Percentiles rank a stretch among this genome's conserved stretches.
phyloP scores from a whole-genome alignment of 2,888 invertebrate genomes.

The Dynastes grantii region DNA sequence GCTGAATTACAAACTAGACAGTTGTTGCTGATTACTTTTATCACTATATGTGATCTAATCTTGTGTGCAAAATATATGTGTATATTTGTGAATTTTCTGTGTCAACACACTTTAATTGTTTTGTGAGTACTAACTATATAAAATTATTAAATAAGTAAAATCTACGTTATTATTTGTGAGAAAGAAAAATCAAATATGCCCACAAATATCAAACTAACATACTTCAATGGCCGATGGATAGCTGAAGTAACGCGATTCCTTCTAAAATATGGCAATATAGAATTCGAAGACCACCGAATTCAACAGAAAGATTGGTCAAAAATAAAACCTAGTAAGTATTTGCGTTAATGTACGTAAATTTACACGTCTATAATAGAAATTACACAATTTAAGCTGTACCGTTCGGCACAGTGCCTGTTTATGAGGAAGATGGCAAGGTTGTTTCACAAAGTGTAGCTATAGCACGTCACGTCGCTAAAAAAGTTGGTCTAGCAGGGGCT shows the following conservation, averaged over 20 bases:
- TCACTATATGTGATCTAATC: too few species aligned
- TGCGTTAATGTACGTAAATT: background rate
- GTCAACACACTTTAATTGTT: too few species aligned
- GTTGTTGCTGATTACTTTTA: too few species aligned
- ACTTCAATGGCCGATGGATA: constrained; percentile 74
- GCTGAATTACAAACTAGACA: too few species aligned
- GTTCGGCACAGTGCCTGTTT: constrained; percentile 76
- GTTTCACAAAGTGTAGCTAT: constrained; percentile 76
- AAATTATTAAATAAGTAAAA: too few species aligned
- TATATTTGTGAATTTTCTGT: too few species aligned
- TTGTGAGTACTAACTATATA: too few species aligned
- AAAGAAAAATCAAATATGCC: constrained; percentile 3
- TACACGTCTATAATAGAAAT: background rate
- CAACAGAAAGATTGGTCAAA: constrained; percentile 73
- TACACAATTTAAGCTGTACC: constrained; percentile 71
- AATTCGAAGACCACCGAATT: constrained; percentile 74
- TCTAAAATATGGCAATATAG: constrained; percentile 72
- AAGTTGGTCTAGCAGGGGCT: constrained; percentile 73
- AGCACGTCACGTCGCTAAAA: constrained; percentile 75
- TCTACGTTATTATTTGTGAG: too few species aligned
- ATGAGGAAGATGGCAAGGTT: constrained; percentile 76
- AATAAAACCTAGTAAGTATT: constrained; percentile 72
- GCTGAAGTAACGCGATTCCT: constrained; percentile 75
- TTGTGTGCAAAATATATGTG: too few species aligned
- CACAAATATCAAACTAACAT: constrained; percentile 69